Conservation (phyloP, 2,797 vertebrate species). For the Leptodactylus fallax region DNA sequence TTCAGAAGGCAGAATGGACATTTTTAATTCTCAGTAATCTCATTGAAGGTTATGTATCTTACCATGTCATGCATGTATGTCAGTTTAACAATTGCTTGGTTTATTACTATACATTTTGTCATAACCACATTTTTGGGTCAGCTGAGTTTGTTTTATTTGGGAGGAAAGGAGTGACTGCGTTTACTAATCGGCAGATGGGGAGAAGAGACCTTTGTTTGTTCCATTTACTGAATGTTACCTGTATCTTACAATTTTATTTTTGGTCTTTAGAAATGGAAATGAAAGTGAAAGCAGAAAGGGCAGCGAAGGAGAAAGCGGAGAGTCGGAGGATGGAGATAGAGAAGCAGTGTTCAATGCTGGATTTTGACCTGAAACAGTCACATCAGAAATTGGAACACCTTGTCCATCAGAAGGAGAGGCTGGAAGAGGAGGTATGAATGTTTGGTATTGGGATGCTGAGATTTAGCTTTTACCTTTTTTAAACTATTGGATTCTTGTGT, state of each 20-base stretch:
- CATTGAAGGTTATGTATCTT: too few relatives aligned
- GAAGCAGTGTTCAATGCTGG: constrained; percentile 97
- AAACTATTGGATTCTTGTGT: background rate
- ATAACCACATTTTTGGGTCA: too few relatives aligned
- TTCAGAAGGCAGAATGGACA: too few relatives aligned
- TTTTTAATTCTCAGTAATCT: too few relatives aligned
- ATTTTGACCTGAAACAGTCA: constrained; percentile 98
- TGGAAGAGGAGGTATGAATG: constrained; percentile 89
- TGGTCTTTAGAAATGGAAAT: constrained; percentile 87
- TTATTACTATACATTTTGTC: too few relatives aligned
- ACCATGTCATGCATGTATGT: too few relatives aligned
- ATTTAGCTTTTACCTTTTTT: background rate
- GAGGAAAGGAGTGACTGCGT: too few relatives aligned
- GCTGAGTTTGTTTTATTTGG: too few relatives aligned
- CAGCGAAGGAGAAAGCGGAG: constrained; percentile 90
- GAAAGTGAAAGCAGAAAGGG: constrained; percentile 93
- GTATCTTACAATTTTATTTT: background rate
- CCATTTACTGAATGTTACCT: background rate
- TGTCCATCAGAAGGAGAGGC: constrained; percentile 92
- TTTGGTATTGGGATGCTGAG: background rate
- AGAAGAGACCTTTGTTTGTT: too few relatives aligned
- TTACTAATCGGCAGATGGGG: too few relatives aligned
- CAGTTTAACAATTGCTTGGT: too few relatives aligned
- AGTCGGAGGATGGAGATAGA: constrained; percentile 93
- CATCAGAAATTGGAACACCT: constrained; percentile 97